Percentiles rank a stretch among this genome's conserved stretches.
Conservation (phyloP, 37 sponge, comb jelly and placozoan species). For the Bolinopsis microptera region DNA sequence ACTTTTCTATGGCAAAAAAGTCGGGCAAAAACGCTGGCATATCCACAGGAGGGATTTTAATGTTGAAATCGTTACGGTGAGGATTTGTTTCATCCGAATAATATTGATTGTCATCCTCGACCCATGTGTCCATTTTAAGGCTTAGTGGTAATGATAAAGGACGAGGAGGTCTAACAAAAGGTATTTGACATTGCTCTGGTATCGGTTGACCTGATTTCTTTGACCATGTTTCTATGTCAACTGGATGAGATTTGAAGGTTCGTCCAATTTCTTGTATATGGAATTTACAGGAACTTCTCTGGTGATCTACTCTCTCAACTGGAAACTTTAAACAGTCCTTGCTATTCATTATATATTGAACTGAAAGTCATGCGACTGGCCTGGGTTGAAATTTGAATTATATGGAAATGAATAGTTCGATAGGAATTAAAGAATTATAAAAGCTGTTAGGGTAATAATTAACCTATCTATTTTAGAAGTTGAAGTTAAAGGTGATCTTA, state of each 20-base stretch:
- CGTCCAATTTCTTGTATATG: background rate
- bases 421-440: too few species aligned
- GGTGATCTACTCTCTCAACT: too few species aligned
- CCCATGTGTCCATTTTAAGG: background rate
- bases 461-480: too few species aligned
- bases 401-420: too few species aligned
- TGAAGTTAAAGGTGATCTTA: too few species aligned
- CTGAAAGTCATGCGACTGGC: too few species aligned
- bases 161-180: background rate
- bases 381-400: too few species aligned
- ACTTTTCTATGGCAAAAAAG: background rate
- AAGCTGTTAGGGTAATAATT: too few species aligned
- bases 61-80: background rate
- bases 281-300: too few species aligned
- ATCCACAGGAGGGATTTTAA: background rate
- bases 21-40: background rate
- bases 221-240: conserved; percentile 2
- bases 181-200: background rate
- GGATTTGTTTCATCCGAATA: background rate
- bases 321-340: too few species aligned
- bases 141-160: background rate
- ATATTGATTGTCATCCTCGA: background rate
- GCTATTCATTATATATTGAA: too few species aligned
- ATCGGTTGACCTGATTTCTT: background rate
- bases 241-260: background rate